These are phyloP conservation scores for Eristalis pertinax DNA, from an alignment of 2,888 invertebrate species.

Conservation along the genomic window DNA sequence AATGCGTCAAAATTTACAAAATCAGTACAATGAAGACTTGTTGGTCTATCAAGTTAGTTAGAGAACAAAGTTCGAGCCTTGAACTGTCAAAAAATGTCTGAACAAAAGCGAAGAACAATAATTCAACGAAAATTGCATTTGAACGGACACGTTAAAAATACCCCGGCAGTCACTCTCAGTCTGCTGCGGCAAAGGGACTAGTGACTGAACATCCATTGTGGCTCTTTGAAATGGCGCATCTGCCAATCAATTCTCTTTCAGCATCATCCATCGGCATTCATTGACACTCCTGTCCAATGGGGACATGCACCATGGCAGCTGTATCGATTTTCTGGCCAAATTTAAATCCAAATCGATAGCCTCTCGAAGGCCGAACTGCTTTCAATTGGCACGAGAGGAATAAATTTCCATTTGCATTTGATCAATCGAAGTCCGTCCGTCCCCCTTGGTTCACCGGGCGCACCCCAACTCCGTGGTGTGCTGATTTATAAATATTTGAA, in stretches of 20 bases:
- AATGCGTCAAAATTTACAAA: too few relatives aligned
- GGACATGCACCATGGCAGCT: background rate
- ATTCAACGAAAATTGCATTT: too few relatives aligned
- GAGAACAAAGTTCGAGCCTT: too few relatives aligned
- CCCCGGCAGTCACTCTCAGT: too few relatives aligned
- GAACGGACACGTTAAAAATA: too few relatives aligned
- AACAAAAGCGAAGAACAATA: too few relatives aligned
- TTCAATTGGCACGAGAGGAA: background rate
- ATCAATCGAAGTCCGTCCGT: background rate
- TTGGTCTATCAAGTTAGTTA: too few relatives aligned
- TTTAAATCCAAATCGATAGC: background rate
- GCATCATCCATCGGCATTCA: background rate
- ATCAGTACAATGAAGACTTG: too few relatives aligned
- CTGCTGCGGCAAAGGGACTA: too few relatives aligned
- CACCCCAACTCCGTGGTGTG: background rate
- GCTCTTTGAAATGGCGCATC: background rate
- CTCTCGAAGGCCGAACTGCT: background rate
- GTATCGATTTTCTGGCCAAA: background rate
- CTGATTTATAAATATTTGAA: conserved; percentile 20
- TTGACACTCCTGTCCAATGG: background rate
- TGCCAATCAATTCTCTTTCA: background rate
- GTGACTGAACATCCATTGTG: background rate
- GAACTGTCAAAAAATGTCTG: too few relatives aligned
- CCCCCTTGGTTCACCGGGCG: background rate
- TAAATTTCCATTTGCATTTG: background rate